Percentiles rank a stretch among this genome's conserved stretches.
Evolutionary conservation across 2,888 invertebrate genomes (phyloP).

Genomic region (Temnothorax unifasciatus): DNA sequence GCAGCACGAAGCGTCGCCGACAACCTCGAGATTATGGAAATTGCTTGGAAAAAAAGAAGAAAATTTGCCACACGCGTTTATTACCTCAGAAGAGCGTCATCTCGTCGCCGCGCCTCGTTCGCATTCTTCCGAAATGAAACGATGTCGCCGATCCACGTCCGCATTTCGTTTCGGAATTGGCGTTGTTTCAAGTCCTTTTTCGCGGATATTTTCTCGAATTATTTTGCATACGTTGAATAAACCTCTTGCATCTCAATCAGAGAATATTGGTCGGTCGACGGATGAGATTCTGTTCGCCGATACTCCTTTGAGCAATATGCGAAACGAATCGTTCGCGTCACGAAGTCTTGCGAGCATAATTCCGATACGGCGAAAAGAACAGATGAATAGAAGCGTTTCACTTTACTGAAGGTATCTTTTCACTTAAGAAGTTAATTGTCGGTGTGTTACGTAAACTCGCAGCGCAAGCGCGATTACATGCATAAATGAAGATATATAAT

Average conservation of each 20-base stretch:
- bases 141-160: background rate
- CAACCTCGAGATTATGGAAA: background rate
- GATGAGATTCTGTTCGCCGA: slow-evolving; percentile 10
- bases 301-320: slow-evolving; percentile 23
- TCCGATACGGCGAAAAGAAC: background rate
- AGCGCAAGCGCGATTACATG: background rate
- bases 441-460: too few relatives aligned
- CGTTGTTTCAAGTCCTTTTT: slow-evolving; percentile 46
- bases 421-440: slow-evolving; percentile 5
- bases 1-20: too few relatives aligned
- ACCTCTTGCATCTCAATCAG: slow-evolving; percentile 23
- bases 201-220: slow-evolving; percentile 42
- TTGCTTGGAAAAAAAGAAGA: background rate
- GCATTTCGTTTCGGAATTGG: slow-evolving; percentile 35
- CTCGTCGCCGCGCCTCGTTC: background rate
- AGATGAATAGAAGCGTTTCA: background rate
- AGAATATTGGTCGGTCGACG: slow-evolving; percentile 22
- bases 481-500: background rate
- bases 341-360: background rate
- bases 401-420: background rate
- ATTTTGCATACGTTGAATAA: slow-evolving; percentile 36
- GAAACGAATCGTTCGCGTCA: slow-evolving; percentile 3
- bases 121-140: slow-evolving; percentile 27
- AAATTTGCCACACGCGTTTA: background rate
- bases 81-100: background rate